These are phyloP conservation scores for Kryptolebias marmoratus DNA, from an alignment of 2,113 vertebrate species.

Conservation along the genomic window DNA sequence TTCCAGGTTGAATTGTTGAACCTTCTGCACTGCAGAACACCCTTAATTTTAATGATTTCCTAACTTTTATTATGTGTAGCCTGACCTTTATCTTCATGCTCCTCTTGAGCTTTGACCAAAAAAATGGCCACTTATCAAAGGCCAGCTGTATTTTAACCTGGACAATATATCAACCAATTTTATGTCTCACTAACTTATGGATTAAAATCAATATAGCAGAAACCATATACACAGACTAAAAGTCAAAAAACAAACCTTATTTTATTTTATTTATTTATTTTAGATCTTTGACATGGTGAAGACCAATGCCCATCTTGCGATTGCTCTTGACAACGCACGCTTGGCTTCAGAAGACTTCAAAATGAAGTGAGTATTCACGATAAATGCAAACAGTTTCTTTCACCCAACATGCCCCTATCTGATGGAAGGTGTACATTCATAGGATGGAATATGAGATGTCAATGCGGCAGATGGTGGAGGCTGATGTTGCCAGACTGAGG, in stretches of 20 bases:
- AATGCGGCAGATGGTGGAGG: slow-evolving; percentile 75
- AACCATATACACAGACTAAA: slow-evolving; percentile 4
- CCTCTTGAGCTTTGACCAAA: neutral
- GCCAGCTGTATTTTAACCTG: neutral
- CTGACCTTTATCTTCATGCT: slow-evolving; percentile 11
- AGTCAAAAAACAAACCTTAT: neutral
- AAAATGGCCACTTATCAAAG: neutral
- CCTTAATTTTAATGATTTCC: slow-evolving; percentile 20
- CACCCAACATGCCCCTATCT: neutral
- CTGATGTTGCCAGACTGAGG: slow-evolving; percentile 78
- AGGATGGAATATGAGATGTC: slow-evolving; percentile 79
- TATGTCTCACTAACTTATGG: neutral
- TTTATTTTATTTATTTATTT: neutral
- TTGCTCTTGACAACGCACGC: slow-evolving; percentile 68
- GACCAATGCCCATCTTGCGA: slow-evolving; percentile 57
- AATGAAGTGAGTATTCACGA: slow-evolving; percentile 70
- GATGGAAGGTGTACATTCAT: neutral
- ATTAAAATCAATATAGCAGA: neutral
- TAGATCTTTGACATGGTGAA: slow-evolving; percentile 66
- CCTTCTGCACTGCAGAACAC: neutral
- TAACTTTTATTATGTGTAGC: slow-evolving; percentile 35
- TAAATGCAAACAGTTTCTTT: neutral
- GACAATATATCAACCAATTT: neutral
- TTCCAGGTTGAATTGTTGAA: neutral
- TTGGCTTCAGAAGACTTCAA: slow-evolving; percentile 77